Conservation (phyloP, 2,797 vertebrate genomes). For the Geotrypetes seraphini region DNA sequence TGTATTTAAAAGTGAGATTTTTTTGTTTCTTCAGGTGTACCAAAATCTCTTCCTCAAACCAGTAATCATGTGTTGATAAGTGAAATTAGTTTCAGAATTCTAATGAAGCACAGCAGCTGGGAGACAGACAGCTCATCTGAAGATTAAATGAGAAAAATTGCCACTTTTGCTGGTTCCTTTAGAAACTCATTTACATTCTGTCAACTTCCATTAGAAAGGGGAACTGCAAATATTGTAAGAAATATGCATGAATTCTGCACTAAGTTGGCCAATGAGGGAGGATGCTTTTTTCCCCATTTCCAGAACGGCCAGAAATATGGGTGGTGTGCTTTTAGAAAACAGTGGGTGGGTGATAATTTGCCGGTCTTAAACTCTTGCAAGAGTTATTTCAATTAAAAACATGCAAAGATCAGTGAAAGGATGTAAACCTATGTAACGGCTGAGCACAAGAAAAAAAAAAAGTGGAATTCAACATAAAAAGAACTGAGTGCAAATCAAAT, state of each 20-base stretch:
- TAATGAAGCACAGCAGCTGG: constrained; percentile 63
- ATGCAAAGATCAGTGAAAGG: too few species aligned
- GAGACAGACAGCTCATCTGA: constrained; percentile 76
- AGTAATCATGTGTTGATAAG: constrained; percentile 66
- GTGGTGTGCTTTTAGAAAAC: constrained; percentile 34
- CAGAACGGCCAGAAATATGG: constrained; percentile 40
- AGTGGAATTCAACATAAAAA: constrained; percentile 13
- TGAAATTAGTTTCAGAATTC: constrained; percentile 61
- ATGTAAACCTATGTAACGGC: too few species aligned
- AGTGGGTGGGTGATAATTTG: constrained; percentile 50
- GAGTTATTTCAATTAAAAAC: too few species aligned
- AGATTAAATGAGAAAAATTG: constrained; percentile 93
- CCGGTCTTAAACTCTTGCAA: constrained; percentile 39
- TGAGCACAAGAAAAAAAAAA: too few species aligned
- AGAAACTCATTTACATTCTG: constrained; percentile 97
- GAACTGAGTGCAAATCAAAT: not conserved
- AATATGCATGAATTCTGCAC: constrained; percentile 51
- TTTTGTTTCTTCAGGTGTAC: constrained; percentile 28
- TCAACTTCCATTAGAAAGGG: constrained; percentile 82
- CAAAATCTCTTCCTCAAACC: constrained; percentile 42
- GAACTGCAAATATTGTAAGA: constrained; percentile 48
- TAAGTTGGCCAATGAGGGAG: constrained; percentile 45
- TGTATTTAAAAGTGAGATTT: constrained; percentile 23
- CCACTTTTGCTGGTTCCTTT: constrained; percentile 80
- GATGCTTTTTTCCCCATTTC: constrained; percentile 56